Percentiles rank a stretch among this genome's conserved stretches.
These are phyloP conservation scores for Brenthis daphne DNA, from an alignment of 2,888 invertebrate genomes.

Conservation along the genomic window DNA sequence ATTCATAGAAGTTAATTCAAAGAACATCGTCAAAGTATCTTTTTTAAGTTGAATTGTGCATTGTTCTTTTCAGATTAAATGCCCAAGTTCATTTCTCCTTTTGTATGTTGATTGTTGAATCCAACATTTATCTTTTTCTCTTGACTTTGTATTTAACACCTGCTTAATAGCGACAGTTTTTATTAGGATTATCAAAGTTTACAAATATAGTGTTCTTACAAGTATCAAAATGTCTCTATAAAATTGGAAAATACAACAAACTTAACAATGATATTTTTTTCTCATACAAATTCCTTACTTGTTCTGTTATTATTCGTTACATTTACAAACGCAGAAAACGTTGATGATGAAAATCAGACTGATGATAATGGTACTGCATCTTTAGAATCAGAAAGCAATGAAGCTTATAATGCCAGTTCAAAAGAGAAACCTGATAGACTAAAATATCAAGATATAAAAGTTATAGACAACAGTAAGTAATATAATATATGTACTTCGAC, in stretches of 20 bases:
- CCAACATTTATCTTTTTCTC: too few relatives aligned
- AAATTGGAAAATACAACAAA: not conserved
- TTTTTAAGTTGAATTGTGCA: not conserved
- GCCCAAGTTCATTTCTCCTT: not conserved
- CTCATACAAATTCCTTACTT: not conserved
- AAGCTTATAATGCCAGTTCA: constrained; percentile 36
- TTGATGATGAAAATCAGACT: constrained; percentile 29
- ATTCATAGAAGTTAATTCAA: not conserved
- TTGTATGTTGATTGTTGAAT: not conserved
- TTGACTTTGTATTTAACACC: not conserved
- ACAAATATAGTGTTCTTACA: not conserved
- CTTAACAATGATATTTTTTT: not conserved
- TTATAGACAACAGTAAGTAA: constrained; percentile 21
- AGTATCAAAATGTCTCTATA: not conserved
- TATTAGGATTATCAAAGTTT: not conserved
- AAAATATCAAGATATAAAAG: constrained; percentile 3
- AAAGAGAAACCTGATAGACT: constrained; percentile 34
- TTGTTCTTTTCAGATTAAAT: not conserved
- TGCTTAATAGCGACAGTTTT: not conserved
- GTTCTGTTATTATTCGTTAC: constrained; percentile 4
- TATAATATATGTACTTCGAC: not conserved
- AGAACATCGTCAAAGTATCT: not conserved
- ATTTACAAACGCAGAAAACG: constrained; percentile 29
- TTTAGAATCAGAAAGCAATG: constrained; percentile 42
- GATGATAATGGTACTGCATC: constrained; percentile 35